Percentiles rank a stretch among this genome's conserved stretches.
Conservation (phyloP, 2,888 invertebrate species). For the Chymomyza procnemis region DNA sequence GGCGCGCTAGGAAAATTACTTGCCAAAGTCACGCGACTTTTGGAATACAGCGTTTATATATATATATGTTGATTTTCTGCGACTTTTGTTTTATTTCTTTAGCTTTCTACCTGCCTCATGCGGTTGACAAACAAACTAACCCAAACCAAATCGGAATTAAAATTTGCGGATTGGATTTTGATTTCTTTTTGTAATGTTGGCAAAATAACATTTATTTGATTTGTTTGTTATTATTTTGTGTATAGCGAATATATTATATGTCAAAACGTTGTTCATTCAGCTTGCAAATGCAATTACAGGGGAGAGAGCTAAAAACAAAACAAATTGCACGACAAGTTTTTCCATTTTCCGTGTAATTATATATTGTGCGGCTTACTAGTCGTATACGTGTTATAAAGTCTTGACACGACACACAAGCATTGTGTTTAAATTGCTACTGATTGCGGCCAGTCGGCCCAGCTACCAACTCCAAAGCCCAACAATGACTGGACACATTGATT, state of each 20-base stretch:
- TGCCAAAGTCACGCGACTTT: slow-evolving; percentile 20
- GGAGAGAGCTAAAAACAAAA: background rate
- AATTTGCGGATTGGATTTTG: background rate
- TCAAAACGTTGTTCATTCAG: no score
- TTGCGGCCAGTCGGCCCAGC: background rate
- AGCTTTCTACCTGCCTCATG: background rate
- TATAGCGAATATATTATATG: background rate
- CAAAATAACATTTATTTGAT: slow-evolving; percentile 6
- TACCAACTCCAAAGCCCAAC: background rate
- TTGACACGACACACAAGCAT: background rate
- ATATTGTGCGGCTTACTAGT: background rate
- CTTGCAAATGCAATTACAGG: background rate
- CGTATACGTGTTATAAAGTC: background rate
- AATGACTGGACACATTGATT: background rate
- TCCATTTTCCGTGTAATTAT: background rate
- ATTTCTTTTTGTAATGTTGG: background rate
- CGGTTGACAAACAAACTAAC: background rate
- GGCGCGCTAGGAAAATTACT: slow-evolving; percentile 5
- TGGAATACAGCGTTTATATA: background rate
- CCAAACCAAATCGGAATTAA: background rate
- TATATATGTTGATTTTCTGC: background rate
- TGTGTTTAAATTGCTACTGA: background rate
- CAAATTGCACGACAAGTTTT: background rate
- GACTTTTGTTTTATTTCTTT: background rate
- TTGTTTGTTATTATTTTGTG: background rate